Base-by-base conservation (phyloP, 2,888 invertebrate genomes). In the Orgyia antiqua region DNA sequence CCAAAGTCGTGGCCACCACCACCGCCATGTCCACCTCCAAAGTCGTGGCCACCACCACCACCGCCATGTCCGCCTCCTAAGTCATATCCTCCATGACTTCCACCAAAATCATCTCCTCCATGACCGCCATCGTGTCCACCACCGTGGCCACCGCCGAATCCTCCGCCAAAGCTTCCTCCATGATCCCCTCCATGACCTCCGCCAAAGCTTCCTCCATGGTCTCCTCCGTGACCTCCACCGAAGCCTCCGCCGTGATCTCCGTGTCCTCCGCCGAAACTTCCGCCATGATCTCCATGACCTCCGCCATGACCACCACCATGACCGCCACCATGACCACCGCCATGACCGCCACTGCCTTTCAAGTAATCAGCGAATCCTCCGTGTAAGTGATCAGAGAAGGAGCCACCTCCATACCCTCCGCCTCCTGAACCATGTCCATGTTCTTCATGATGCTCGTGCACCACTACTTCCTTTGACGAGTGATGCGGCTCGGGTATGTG, bases 401-500 rank as follows among this genome's bases (percentile, higher is more conserved):
- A 3, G 2, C 36, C 38, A 3, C 35, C 32, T n/a, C 39, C 39
- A 7, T 29, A 36, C 3, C 55, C 51, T n/a, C 64, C 68, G 9
- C 58, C 70, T 3, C 64, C 66, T 13, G 67, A 68, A 10, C 65
- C 68, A n/a, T 61, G 64, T 3, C 64, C 72, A 34, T 69, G 66
- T 8, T 71, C 68, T 9, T 73, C 70, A 41, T 78, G 70, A 28
- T 74, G 67, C 41, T 80, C 80, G 31, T 83, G 82, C 27, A 82
- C 63, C 30, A 87, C 63, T 26, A 83, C 75, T 57, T 87, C 84
- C 51, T 87, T 84, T 1, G 79, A 61, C 5, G 76, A 72, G 44
- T 86, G 80, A 46, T 84, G 80, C 32, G 73, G 57, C 49, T 88
- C 87, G 44, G 88, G 88, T 58, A 88, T 70, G 51, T 88, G 88